Evolutionary conservation across 2,888 invertebrate genomes (phyloP).

Genomic region (Zygogramma bicolorata): DNA sequence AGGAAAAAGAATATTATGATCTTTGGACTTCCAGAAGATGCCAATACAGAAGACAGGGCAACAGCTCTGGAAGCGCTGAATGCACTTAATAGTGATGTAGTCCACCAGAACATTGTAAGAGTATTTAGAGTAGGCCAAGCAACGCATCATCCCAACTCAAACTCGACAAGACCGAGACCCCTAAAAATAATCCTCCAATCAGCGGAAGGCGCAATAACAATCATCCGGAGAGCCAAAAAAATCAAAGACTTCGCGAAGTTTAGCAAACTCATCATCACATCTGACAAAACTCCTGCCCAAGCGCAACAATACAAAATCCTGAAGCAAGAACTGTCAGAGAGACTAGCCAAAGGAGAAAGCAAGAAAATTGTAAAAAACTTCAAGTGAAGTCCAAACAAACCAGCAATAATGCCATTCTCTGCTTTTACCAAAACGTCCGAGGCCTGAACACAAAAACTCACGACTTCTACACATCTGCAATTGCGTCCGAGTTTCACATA

Average conservation of each 20-base stretch:
- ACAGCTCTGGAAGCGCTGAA: not conserved
- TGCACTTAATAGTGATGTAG: not conserved
- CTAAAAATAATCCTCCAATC: too few relatives aligned
- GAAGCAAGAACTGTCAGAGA: not conserved
- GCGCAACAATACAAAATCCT: not conserved
- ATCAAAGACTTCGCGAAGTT: not conserved
- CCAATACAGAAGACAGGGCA: too few relatives aligned
- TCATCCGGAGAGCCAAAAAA: not conserved
- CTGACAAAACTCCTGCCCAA: not conserved
- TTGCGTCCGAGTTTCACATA: not conserved
- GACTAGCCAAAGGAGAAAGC: not conserved
- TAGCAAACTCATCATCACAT: not conserved
- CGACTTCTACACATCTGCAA: not conserved
- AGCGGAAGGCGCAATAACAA: too few relatives aligned
- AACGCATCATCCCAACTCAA: not conserved
- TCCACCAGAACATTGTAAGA: not conserved
- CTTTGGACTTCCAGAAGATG: too few relatives aligned
- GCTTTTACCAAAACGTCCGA: not conserved
- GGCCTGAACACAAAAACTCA: conserved; percentile 6
- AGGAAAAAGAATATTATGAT: too few relatives aligned
- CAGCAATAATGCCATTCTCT: not conserved
- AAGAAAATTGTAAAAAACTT: not conserved
- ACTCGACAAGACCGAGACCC: not conserved
- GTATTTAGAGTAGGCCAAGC: not conserved
- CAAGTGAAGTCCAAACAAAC: not conserved